These are phyloP conservation scores for Bombus impatiens DNA, from an alignment of 1,140 invertebrate genomes.

Conservation along the genomic window DNA sequence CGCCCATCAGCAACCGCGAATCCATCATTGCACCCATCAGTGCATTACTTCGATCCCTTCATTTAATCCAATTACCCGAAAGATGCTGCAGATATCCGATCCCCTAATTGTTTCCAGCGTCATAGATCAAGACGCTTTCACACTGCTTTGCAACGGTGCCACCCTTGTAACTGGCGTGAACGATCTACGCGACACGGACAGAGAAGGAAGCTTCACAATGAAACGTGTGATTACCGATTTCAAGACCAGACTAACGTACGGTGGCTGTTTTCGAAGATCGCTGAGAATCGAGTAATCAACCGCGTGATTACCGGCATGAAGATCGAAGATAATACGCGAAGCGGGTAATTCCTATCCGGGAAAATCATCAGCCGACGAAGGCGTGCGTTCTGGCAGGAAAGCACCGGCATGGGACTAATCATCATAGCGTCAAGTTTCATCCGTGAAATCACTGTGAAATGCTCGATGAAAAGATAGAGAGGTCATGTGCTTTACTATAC, in stretches of 20 bases:
- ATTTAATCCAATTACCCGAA: constrained; percentile 3
- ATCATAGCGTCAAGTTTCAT: not conserved
- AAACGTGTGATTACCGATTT: constrained; percentile 14
- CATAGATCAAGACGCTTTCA: not conserved
- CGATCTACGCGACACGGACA: constrained; percentile 7
- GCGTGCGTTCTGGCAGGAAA: not conserved
- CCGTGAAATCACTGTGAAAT: constrained; percentile 12
- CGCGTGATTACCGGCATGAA: not conserved
- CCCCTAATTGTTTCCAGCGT: not conserved
- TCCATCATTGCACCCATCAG: not conserved
- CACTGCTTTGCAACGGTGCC: no score
- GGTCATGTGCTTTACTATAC: no score
- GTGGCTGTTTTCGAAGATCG: not conserved
- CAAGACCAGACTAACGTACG: not conserved
- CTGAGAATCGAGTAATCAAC: not conserved
- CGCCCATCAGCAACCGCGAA: not conserved
- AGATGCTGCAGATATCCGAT: not conserved
- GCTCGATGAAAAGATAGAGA: not conserved
- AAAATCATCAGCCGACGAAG: constrained; percentile 17
- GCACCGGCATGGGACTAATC: not conserved
- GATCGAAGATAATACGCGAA: constrained; percentile 19
- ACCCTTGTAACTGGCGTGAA: no score
- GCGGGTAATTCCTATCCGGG: not conserved
- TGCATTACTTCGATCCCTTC: not conserved
- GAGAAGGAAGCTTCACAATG: not conserved